A percentile compares a stretch with the other conserved stretches of the same genome.
phyloP scores from a whole-genome alignment of 2,113 vertebrate genomes.

The Dipodomys merriami region DNA sequence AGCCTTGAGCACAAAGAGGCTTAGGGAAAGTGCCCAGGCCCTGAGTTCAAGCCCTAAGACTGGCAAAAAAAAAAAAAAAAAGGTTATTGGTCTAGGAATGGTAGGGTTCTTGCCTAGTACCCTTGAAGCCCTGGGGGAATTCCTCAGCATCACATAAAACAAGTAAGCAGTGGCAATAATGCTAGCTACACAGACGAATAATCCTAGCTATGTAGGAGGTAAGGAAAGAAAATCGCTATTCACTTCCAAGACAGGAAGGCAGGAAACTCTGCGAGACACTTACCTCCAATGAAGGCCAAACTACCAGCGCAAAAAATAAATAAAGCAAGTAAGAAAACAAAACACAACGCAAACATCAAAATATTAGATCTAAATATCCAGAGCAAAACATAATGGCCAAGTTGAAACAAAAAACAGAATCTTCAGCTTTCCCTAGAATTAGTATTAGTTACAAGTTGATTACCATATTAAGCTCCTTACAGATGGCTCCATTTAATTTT shows the following conservation, averaged over 20 bases:
- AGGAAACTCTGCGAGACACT: too few species aligned
- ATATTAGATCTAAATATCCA: neutral
- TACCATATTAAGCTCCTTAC: neutral
- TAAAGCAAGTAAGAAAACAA: neutral
- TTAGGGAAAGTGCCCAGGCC: too few species aligned
- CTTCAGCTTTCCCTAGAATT: neutral
- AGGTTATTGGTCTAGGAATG: too few species aligned
- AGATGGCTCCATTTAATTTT: neutral
- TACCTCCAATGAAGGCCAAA: too few species aligned
- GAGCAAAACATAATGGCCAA: neutral
- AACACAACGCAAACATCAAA: neutral
- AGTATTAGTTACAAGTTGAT: neutral
- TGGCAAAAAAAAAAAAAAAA: too few species aligned
- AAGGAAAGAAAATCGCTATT: too few species aligned
- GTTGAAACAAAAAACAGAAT: neutral
- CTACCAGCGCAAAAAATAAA: neutral
- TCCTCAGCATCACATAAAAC: neutral
- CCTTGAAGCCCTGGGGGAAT: neutral
- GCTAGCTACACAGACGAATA: too few species aligned
- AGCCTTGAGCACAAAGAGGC: too few species aligned
- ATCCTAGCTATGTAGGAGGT: too few species aligned
- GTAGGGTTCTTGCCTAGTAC: too few species aligned
- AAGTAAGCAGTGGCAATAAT: neutral
- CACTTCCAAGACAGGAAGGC: too few species aligned
- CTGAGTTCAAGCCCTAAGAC: too few species aligned